These are phyloP conservation scores for Trachymyrmex septentrionalis DNA, from an alignment of 1,140 invertebrate genomes.

Conservation along the genomic window DNA sequence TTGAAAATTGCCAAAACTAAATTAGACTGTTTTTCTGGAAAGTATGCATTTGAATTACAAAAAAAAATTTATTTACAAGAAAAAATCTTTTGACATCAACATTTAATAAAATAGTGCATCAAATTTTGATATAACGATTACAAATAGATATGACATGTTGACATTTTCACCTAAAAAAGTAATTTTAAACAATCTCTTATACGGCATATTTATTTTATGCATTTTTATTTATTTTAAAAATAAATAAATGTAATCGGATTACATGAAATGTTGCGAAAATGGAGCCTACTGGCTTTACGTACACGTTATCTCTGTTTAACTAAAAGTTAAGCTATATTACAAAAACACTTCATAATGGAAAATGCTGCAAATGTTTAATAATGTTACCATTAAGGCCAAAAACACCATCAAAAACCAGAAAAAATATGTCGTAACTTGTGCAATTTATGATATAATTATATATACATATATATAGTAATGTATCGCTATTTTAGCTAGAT, in stretches of 20 bases:
- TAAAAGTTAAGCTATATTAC: conserved; percentile 9
- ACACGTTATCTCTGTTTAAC: background rate
- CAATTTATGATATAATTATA: conserved; percentile 31
- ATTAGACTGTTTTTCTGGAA: conserved; percentile 15
- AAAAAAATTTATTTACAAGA: background rate
- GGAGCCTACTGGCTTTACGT: background rate
- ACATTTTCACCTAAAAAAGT: background rate
- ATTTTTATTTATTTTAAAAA: conserved; percentile 36
- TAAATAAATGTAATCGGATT: conserved; percentile 32
- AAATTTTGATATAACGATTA: background rate
- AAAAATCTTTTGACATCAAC: background rate
- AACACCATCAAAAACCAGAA: background rate
- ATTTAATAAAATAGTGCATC: background rate
- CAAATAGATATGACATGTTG: background rate
- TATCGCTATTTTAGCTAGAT: background rate
- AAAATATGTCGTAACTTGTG: background rate
- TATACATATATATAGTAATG: background rate
- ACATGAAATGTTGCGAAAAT: background rate
- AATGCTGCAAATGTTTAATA: conserved; percentile 22
- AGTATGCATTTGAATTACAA: background rate
- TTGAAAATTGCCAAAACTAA: background rate
- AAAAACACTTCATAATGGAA: conserved; percentile 1
- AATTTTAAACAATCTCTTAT: conserved; percentile 8
- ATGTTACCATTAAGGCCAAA: background rate
- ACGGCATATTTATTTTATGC: conserved; percentile 1